Evolutionary conservation across 1,140 invertebrate species (phyloP).

Genomic region (Nixonia krombeini): DNA sequence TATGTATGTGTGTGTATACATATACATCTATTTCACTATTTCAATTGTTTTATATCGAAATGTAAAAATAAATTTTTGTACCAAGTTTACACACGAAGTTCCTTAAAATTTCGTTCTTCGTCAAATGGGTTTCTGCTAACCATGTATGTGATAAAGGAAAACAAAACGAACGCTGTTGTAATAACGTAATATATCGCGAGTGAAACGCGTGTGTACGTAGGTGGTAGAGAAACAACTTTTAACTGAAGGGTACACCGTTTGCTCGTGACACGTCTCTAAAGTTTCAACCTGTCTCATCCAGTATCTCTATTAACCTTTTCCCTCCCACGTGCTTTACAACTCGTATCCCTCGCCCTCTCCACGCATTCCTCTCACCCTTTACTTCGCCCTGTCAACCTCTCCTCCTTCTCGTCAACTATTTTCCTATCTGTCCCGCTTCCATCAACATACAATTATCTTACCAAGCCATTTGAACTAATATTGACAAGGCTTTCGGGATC

Average conservation of each 20-base stretch:
- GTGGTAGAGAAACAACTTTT: conserved; percentile 26
- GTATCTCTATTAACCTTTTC: conserved; percentile 36
- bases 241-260: conserved; percentile 14
- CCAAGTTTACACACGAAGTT: no score
- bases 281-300: conserved; percentile 25
- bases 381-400: neutral
- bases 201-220: neutral
- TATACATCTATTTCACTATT: no score
- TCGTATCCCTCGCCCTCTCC: no score
- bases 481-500: conserved; percentile 34
- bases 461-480: conserved; percentile 36
- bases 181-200: no score
- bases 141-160: no score
- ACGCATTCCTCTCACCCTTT: conserved; percentile 18
- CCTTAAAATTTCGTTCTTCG: no score
- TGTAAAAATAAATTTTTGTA: no score
- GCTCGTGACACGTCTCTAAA: conserved; percentile 30
- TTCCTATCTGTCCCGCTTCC: conserved; percentile 25
- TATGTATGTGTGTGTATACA: no score
- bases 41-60: no score
- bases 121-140: no score
- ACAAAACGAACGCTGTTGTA: no score
- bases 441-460: conserved; percentile 41
- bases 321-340: conserved; percentile 3
- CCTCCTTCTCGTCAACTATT: conserved; percentile 20